Base-by-base conservation (phyloP, 2,888 invertebrate genomes). In the Salticus scenicus region DNA sequence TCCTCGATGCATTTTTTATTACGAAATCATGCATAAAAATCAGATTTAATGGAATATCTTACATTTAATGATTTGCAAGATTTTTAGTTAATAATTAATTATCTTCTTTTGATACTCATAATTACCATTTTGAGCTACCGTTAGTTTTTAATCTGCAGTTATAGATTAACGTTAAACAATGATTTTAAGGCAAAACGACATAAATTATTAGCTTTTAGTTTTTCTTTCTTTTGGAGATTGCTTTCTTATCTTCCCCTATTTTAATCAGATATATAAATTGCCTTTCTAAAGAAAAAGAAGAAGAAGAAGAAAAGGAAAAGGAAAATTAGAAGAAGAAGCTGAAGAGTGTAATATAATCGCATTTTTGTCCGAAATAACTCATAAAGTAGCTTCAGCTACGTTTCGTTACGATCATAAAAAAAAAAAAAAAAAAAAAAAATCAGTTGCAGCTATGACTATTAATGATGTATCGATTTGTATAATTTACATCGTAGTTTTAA, bases 251-350 rank as follows among this genome's bases (percentile, higher is more conserved):
- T 57, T 24, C 1, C 2, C 24, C 24, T 24, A 57, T 57, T 57
- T 57, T 57, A 57, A 57, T 57, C 57, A 57, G 57, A 57, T 57
- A 17, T 24, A 57, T 57, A n/a, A 57, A 57, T 57, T 24, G 24
- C 57, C 24, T 57, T 20, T 12, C 2, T 17, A 7, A 5, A 5
- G 24, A 7, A 5, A 57, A 57, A n/a, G n/a, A n/a, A n/a, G n/a
- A n/a, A n/a, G n/a, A 5, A 57, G n/a, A n/a, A n/a, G n/a, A n/a
- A n/a, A n/a, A n/a, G n/a, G n/a, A n/a, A n/a, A n/a, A n/a, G n/a
- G n/a, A n/a, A n/a, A n/a, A n/a, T n/a, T n/a, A n/a, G n/a, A 57
- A 5, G 17, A 57, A 57, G 24, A 4, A n/a, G 12, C 24, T 57
- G 17, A 12, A 17, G 47, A 17, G 20, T 24, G 57, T 24, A 24